Evolutionary conservation across 37 sponge, comb jelly and placozoan species (phyloP).

Genomic region (Diacarnus erythraeanus): DNA sequence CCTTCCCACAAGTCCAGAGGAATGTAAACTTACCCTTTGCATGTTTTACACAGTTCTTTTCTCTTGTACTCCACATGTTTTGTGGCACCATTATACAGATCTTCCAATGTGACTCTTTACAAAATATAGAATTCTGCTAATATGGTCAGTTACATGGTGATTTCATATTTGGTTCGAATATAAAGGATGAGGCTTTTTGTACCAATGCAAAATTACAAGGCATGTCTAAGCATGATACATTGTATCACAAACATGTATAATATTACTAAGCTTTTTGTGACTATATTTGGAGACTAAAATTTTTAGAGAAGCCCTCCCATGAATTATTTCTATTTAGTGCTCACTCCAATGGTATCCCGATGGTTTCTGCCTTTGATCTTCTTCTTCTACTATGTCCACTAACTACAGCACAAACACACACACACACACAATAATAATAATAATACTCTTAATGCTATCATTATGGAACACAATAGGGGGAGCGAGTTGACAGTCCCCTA

Average conservation of each 20-base stretch:
- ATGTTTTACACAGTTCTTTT: constrained; percentile 65
- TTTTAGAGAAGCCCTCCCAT: neutral
- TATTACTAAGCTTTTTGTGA: too few relatives aligned
- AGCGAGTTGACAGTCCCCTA: too few relatives aligned
- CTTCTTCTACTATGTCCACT: constrained; percentile 49
- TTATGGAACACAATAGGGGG: too few relatives aligned
- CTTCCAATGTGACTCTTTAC: constrained; percentile 80
- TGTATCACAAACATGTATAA: neutral
- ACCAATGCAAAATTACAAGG: too few relatives aligned
- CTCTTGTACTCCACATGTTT: constrained; percentile 73
- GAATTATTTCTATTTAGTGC: neutral
- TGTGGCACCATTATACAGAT: constrained; percentile 70
- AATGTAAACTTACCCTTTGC: constrained; percentile 67
- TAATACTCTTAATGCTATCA: neutral
- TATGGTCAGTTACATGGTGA: too few relatives aligned
- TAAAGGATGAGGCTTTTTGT: too few relatives aligned
- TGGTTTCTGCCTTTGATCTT: constrained; percentile 53
- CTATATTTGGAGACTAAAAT: neutral
- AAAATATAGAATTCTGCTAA: too few relatives aligned
- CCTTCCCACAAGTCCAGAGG: neutral
- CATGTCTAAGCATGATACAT: constrained; percentile 2
- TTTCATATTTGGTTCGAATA: too few relatives aligned
- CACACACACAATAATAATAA: neutral
- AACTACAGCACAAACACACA: constrained; percentile 5
- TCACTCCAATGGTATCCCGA: constrained; percentile 79